Conservation (phyloP, 2,113 vertebrate species). For the Ondatra zibethicus region DNA sequence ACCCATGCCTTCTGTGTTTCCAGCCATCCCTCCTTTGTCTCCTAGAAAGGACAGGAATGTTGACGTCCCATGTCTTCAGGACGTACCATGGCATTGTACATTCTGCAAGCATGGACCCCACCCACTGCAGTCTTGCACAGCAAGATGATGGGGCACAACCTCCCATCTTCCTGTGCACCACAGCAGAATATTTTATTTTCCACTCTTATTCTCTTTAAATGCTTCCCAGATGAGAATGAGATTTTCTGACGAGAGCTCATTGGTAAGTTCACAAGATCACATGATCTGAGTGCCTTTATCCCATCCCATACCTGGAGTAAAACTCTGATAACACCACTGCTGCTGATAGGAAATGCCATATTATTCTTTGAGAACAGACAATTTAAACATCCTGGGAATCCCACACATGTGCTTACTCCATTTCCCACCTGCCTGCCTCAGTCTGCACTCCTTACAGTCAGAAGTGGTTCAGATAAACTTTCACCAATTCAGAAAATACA, state of each 20-base stretch:
- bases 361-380: background rate
- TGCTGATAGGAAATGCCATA: background rate
- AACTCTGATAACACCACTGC: background rate
- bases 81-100: accelerated
- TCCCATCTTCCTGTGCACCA: accelerated
- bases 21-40: too few relatives aligned
- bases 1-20: accelerated
- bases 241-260: background rate
- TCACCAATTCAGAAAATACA: conserved; percentile 5
- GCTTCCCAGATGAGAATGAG: background rate
- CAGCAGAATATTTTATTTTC: background rate
- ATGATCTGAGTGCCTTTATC: background rate
- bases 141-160: accelerated
- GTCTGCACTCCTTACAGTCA: background rate
- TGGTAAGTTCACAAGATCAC: too few relatives aligned
- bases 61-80: accelerated
- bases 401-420: background rate
- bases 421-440: background rate
- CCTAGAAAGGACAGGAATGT: accelerated
- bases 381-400: background rate
- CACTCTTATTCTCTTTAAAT: background rate
- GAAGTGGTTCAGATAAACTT: conserved; percentile 21
- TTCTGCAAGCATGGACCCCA: background rate
- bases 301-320: background rate
- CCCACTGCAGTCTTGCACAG: accelerated